A percentile compares a stretch with the other conserved stretches of the same genome.
Conservation (phyloP, 2,113 vertebrate species). For the Apodemus sylvaticus region DNA sequence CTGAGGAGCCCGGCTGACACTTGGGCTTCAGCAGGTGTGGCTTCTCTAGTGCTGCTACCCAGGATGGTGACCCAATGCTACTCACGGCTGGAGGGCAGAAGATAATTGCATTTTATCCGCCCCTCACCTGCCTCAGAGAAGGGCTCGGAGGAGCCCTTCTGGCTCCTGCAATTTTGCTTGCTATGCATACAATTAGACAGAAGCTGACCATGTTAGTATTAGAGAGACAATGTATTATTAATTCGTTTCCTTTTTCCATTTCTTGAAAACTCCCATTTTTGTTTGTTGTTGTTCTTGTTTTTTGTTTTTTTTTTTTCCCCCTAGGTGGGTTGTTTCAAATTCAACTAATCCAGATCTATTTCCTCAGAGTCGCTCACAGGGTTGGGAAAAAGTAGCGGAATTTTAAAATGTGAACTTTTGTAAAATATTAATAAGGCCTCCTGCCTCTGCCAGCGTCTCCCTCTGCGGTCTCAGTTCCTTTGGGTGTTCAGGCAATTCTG, state of each 20-base stretch:
- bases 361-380: neutral
- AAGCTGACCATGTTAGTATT: neutral
- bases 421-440: slow-evolving; percentile 53
- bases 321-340: neutral
- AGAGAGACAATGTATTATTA: neutral
- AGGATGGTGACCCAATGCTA: neutral
- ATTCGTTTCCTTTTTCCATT: neutral
- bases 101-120: neutral
- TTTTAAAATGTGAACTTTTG: slow-evolving; percentile 53
- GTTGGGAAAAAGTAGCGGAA: neutral
- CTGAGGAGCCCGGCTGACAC: too few species aligned
- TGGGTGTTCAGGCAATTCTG: neutral
- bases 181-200: neutral
- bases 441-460: neutral
- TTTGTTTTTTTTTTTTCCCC: neutral
- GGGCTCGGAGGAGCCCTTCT: too few species aligned
- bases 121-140: neutral
- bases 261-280: neutral
- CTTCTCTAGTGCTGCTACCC: rapidly evolving
- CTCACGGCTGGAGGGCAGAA: neutral
- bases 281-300: neutral
- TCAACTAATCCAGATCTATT: slow-evolving; percentile 2
- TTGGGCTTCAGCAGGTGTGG: neutral
- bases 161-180: neutral
- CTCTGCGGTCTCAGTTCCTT: neutral